Evolutionary conservation across 2,888 invertebrate species (phyloP).

Genomic region (Disparrhopalites patrizii): DNA sequence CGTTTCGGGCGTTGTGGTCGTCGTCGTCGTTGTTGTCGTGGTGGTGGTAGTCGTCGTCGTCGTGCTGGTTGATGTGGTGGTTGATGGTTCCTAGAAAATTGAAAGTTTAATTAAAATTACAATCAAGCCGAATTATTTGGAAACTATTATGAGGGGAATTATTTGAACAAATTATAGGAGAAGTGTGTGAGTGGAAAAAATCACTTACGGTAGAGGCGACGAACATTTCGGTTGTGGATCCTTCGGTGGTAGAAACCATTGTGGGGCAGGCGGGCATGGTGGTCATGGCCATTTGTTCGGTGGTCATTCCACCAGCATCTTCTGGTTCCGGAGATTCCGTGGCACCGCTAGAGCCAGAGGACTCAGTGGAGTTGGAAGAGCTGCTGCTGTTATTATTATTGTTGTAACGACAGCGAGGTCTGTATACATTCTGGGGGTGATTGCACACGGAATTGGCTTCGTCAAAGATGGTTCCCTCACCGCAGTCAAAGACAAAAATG

Average conservation of each 20-base stretch:
- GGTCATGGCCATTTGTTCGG: conserved; percentile 35
- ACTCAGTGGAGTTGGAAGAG: not conserved
- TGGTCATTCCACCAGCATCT: conserved; percentile 30
- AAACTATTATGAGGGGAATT: too few relatives aligned
- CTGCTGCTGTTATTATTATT: conserved; percentile 11
- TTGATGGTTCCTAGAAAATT: conserved; percentile 7
- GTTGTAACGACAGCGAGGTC: conserved; percentile 22
- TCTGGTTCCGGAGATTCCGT: conserved; percentile 12
- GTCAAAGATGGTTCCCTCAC: conserved; percentile 44
- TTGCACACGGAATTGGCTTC: conserved; percentile 37
- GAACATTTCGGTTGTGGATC: conserved; percentile 37
- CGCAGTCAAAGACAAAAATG: conserved; percentile 44
- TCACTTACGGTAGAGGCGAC: conserved; percentile 33
- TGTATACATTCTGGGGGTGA: conserved; percentile 29
- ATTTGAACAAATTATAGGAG: too few relatives aligned
- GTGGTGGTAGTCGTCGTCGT: conserved; percentile 39
- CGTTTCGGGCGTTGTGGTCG: conserved; percentile 40
- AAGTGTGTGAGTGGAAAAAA: conserved; percentile 10
- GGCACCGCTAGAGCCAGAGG: not conserved
- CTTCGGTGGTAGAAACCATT: conserved; percentile 36
- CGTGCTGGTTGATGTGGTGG: conserved; percentile 35
- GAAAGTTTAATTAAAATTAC: not conserved
- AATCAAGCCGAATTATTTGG: too few relatives aligned
- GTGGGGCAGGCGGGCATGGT: conserved; percentile 29
- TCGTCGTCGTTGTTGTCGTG: conserved; percentile 40